Conservation (phyloP, 2,113 vertebrate species). For the Psettodes erumei region DNA sequence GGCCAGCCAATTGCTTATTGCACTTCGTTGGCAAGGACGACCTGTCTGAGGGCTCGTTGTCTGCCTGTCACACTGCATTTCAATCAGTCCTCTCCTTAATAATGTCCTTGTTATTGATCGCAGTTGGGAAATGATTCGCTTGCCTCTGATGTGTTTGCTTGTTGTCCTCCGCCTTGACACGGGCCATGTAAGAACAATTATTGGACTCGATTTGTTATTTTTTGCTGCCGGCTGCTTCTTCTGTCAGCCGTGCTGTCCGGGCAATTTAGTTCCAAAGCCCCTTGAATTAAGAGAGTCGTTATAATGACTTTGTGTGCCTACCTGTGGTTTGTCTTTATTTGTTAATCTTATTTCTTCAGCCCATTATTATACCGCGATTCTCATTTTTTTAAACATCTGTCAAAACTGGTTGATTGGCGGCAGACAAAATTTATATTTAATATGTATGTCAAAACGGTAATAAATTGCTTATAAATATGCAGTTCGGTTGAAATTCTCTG, state of each 20-base stretch:
- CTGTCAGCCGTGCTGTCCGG: neutral
- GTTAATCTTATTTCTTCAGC: neutral
- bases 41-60: constrained; percentile 64
- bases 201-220: constrained; percentile 35
- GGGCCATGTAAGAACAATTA: constrained; percentile 29
- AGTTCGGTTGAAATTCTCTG: neutral
- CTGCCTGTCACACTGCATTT: constrained; percentile 58
- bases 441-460: constrained; percentile 2
- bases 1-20: constrained; percentile 54
- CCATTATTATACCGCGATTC: too few species aligned
- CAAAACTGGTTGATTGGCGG: too few species aligned
- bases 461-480: neutral
- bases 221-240: constrained; percentile 18
- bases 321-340: neutral
- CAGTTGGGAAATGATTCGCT: constrained; percentile 34
- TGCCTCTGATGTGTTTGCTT: constrained; percentile 37
- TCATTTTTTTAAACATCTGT: too few species aligned
- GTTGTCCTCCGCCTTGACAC: constrained; percentile 16
- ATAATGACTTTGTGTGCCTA: constrained; percentile 1
- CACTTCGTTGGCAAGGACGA: constrained; percentile 40
- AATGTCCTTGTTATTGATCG: constrained; percentile 53
- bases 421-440: too few species aligned
- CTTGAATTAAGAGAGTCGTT: neutral
- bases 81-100: constrained; percentile 61
- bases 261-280: constrained; percentile 5